Base-by-base conservation (phyloP, 1,140 invertebrate species). In the Notospermus geniculatus region DNA sequence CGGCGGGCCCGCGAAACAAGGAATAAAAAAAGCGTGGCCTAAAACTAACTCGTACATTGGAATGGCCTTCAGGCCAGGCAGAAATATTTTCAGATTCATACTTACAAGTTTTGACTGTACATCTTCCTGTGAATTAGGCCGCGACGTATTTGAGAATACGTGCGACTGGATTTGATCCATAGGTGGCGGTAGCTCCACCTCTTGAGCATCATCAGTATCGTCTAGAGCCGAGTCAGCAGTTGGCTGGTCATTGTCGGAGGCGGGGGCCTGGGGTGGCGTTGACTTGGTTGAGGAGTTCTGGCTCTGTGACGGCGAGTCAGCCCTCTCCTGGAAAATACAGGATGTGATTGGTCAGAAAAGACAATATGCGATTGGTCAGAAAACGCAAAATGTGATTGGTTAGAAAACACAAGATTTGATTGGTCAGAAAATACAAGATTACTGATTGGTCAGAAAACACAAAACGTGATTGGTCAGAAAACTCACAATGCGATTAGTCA, bases 161-260 rank as follows among this genome's bases (percentile, higher is more conserved):
- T 80, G 80, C 52, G 92, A 90, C 71, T 96, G 92, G 4, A 94
- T 92, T 78, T 93, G 19, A 36, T 72, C 92, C 93, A 96, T 97
- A 1, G 94, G 93, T 27, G 94, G 94, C 32, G 93, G 93, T 68
- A 96, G 82, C 83, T 95, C 93, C 0, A 93, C 85, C 64, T 90
- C 88, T 36, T 89, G 85, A 32, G 88, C 89, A 62, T 88, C 89
- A 66, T 89, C 90, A 69, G 92, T 90, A 62, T 88, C 87, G 50
- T 77, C 80, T 50, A 87, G 87, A 43, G 68, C 69, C 30, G 71
- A 70, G 43, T 72, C 69, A 54, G 70, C 55, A 17, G 62, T 62
- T 25, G 59, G 52, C 50, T 69, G 76, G 87, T 88, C 64, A 82
- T 83, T 85, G 76, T 81, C 32, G 45, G 66, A 58, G 17, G 71